Conservation (phyloP, 2,113 vertebrate species). For the Odocoileus hemionus region DNA sequence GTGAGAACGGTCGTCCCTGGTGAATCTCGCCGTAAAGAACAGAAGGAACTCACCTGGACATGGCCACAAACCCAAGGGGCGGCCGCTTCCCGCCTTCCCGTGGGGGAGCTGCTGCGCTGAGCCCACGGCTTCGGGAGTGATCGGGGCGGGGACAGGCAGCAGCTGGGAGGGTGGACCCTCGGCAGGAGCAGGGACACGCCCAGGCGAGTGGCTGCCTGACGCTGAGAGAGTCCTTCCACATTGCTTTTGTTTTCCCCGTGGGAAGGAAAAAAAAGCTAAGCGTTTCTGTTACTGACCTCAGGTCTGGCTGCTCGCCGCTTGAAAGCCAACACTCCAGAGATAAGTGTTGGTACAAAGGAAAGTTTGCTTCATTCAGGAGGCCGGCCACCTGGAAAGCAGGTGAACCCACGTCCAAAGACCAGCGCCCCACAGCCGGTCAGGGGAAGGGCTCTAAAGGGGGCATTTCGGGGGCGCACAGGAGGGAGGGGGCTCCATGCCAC, state of each 20-base stretch:
- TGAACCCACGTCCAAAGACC: neutral
- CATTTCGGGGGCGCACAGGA: rapidly evolving
- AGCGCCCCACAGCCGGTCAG: neutral
- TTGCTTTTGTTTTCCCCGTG: no score
- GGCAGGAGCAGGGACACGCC: rapidly evolving
- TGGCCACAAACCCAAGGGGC: neutral
- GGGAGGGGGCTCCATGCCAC: neutral
- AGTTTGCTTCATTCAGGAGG: neutral
- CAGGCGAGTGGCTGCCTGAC: rapidly evolving
- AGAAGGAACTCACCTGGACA: neutral
- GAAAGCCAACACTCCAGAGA: neutral
- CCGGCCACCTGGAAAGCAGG: neutral
- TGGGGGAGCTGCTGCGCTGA: rapidly evolving
- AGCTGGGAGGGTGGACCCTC: neutral
- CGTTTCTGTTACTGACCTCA: neutral
- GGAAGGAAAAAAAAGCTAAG: neutral
- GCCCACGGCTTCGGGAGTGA: rapidly evolving
- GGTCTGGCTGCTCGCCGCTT: neutral
- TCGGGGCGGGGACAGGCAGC: no score
- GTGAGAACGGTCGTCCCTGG: rapidly evolving
- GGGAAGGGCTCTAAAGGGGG: neutral
- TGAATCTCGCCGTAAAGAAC: rapidly evolving
- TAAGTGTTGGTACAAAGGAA: neutral
- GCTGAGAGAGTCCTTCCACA: rapidly evolving
- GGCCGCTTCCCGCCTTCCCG: rapidly evolving